phyloP scores from a whole-genome alignment of 2,888 invertebrate genomes.

The Tachina fera region DNA sequence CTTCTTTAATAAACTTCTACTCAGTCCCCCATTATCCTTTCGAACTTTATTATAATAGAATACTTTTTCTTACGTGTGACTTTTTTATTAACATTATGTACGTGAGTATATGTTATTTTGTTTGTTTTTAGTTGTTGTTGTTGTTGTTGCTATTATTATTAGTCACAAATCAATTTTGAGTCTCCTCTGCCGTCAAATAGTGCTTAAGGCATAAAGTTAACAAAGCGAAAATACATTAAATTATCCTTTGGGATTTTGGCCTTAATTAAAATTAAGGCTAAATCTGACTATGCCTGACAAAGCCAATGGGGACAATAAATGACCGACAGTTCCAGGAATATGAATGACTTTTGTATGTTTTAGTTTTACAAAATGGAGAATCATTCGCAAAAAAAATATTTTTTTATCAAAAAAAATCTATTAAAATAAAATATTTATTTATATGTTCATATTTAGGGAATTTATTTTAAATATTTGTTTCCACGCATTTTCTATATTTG shows the following conservation, averaged over 20 bases:
- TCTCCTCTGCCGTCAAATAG: not conserved
- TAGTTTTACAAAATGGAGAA: too few relatives aligned
- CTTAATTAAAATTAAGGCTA: conserved; percentile 44
- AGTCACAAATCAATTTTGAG: not conserved
- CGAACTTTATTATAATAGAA: not conserved
- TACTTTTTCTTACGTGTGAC: not conserved
- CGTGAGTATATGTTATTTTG: too few relatives aligned
- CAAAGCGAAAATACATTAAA: not conserved
- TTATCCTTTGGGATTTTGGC: conserved; percentile 35
- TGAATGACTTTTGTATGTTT: too few relatives aligned
- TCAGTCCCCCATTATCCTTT: too few relatives aligned
- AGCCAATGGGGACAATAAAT: too few relatives aligned
- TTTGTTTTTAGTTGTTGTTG: not conserved
- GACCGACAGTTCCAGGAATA: too few relatives aligned
- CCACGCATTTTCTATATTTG: not conserved
- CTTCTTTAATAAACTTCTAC: too few relatives aligned
- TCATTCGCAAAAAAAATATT: too few relatives aligned
- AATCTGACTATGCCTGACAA: not conserved
- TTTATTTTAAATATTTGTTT: too few relatives aligned
- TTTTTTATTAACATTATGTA: not conserved
- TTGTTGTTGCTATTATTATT: not conserved
- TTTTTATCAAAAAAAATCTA: too few relatives aligned
- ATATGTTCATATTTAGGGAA: too few relatives aligned
- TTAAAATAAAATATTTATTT: too few relatives aligned
- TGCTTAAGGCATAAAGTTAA: not conserved